Percentiles rank a stretch among this genome's conserved stretches.
phyloP scores from a whole-genome alignment of 2,113 vertebrate genomes.

The Ia io region DNA sequence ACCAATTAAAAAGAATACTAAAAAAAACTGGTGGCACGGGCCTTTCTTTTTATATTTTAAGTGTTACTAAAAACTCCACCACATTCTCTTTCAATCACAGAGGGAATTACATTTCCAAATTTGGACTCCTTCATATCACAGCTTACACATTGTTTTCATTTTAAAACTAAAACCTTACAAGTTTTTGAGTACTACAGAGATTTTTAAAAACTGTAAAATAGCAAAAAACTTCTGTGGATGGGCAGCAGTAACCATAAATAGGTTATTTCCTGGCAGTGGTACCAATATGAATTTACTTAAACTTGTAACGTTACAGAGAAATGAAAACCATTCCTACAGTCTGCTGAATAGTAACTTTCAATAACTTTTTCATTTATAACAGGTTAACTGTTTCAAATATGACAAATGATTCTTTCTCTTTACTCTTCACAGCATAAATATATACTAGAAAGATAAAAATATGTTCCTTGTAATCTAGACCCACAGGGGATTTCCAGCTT shows the following conservation, averaged over 20 bases:
- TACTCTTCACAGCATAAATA: conserved; percentile 3
- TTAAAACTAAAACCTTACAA: conserved; percentile 74
- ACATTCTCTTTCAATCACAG: conserved; percentile 71
- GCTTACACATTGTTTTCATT: conserved; percentile 76
- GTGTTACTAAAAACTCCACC: conserved; percentile 67
- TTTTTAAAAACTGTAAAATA: conserved; percentile 72
- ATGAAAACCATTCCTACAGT: conserved; percentile 56
- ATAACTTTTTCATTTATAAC: conserved; percentile 43
- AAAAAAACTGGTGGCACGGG: conserved; percentile 44
- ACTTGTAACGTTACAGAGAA: conserved; percentile 56
- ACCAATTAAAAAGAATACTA: conserved; percentile 71
- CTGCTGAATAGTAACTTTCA: conserved; percentile 54
- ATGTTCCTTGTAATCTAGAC: neutral
- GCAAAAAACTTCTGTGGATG: conserved; percentile 72
- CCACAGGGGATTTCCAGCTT: neutral
- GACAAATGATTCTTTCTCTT: conserved; percentile 9
- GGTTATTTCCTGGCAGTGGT: conserved; percentile 70
- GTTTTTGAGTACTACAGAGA: conserved; percentile 71
- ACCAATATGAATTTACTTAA: conserved; percentile 69
- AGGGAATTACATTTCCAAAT: conserved; percentile 72
- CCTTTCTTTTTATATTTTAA: conserved; percentile 72
- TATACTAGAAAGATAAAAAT: conserved; percentile 13
- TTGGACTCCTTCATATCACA: conserved; percentile 73
- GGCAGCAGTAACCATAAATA: conserved; percentile 76
- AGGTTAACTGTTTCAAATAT: conserved; percentile 37